phyloP scores from a whole-genome alignment of 2,888 invertebrate species.

The Eumerus sabulonum region DNA sequence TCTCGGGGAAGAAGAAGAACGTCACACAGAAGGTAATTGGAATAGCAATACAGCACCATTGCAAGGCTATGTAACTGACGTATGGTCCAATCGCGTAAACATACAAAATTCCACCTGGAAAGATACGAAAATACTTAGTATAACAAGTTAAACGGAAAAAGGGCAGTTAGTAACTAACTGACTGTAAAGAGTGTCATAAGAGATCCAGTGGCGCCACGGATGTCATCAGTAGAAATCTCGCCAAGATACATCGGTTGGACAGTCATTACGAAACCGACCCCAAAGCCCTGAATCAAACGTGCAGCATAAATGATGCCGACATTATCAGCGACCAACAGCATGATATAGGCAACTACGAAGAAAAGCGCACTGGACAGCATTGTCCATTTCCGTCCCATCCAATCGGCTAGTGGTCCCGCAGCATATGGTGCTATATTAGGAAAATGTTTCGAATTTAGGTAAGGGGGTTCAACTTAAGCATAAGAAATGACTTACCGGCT shows the following conservation, averaged over 20 bases:
- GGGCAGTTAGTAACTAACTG: conserved; percentile 71
- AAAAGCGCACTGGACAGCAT: conserved; percentile 84
- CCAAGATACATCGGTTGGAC: conserved; percentile 92
- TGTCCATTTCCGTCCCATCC: conserved; percentile 85
- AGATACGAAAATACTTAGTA: neutral
- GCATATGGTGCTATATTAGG: conserved; percentile 82
- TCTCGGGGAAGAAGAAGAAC: conserved; percentile 89
- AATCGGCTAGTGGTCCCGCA: conserved; percentile 85
- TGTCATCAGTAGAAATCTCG: conserved; percentile 89
- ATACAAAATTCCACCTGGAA: conserved; percentile 83
- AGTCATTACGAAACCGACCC: conserved; percentile 85
- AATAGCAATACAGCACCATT: conserved; percentile 83
- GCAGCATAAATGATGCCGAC: conserved; percentile 81
- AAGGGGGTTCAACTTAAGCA: neutral
- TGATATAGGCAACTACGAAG: conserved; percentile 85
- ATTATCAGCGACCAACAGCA: conserved; percentile 83
- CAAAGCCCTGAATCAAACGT: conserved; percentile 81
- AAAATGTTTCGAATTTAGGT: neutral
- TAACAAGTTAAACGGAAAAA: no score
- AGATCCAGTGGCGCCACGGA: conserved; percentile 90
- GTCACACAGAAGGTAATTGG: conserved; percentile 82
- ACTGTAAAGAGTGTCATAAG: conserved; percentile 88
- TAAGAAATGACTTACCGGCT: conserved; percentile 79
- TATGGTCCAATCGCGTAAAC: conserved; percentile 87
- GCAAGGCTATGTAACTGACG: conserved; percentile 83